Evolutionary conservation across 2,888 invertebrate genomes (phyloP).

Genomic region (Loripinus fragilis): DNA sequence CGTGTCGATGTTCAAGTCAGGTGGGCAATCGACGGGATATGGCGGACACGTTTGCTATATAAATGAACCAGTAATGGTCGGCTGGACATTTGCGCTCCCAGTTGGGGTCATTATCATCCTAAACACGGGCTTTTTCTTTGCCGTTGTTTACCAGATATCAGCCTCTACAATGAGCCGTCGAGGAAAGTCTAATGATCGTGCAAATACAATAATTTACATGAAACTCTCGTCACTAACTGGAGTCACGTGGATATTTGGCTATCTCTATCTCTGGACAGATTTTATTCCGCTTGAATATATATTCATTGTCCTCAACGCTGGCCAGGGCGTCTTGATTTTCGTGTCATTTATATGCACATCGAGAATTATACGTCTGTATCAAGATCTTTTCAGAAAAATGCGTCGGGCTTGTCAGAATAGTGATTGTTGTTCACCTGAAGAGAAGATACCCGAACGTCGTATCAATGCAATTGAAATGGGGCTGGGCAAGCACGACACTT

Average conservation of each 20-base stretch:
- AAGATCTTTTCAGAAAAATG: constrained; percentile 38
- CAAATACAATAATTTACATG: constrained; percentile 58
- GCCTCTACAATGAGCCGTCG: constrained; percentile 56
- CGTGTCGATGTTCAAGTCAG: constrained; percentile 42
- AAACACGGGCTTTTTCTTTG: constrained; percentile 58
- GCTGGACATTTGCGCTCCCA: constrained; percentile 57
- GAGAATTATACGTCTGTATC: constrained; percentile 50
- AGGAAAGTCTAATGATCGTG: constrained; percentile 52
- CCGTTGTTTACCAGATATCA: constrained; percentile 59
- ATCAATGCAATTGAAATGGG: neutral
- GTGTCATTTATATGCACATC: constrained; percentile 61
- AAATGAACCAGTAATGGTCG: constrained; percentile 52
- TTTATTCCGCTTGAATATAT: constrained; percentile 54
- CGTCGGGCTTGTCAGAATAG: neutral
- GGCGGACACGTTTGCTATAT: constrained; percentile 56
- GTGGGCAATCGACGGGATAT: constrained; percentile 47
- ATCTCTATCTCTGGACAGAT: constrained; percentile 55
- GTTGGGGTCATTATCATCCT: constrained; percentile 56
- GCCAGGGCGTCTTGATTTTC: constrained; percentile 62
- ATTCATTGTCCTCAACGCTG: constrained; percentile 60
- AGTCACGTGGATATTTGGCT: constrained; percentile 64
- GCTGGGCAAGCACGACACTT: neutral
- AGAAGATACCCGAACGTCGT: neutral
- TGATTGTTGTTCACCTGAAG: neutral
- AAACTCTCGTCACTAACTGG: constrained; percentile 62